A percentile compares a stretch with the other conserved stretches of the same genome.
Conservation (phyloP, 2,797 vertebrate genomes). For the Gambelia wislizenii region DNA sequence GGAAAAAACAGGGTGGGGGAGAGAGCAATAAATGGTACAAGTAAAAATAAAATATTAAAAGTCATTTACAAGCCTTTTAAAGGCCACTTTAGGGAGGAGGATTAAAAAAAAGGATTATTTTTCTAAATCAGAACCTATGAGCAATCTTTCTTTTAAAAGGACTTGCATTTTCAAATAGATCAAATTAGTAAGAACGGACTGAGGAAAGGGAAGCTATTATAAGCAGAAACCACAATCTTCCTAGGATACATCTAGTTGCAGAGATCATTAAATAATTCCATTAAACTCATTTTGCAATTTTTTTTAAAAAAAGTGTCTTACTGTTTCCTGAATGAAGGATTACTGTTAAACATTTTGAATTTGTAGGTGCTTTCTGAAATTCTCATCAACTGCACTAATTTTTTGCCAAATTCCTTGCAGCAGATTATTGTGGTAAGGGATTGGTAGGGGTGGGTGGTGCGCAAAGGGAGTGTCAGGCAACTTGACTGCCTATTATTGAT, state of each 20-base stretch:
- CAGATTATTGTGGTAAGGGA: neutral
- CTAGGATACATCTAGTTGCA: neutral
- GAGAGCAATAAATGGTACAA: neutral
- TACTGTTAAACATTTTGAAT: neutral
- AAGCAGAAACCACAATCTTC: neutral
- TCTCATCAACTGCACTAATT: neutral
- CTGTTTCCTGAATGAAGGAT: neutral
- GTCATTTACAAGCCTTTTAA: neutral
- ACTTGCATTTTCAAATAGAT: neutral
- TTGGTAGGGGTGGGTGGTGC: neutral
- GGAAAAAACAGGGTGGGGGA: too few species aligned
- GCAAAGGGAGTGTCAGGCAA: neutral
- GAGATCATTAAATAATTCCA: neutral
- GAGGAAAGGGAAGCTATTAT: neutral
- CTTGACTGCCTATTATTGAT: neutral
- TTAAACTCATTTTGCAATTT: neutral
- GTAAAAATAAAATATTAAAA: neutral
- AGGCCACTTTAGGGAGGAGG: rapidly evolving
- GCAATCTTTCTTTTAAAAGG: neutral
- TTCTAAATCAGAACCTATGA: constrained; percentile 15
- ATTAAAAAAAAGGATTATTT: neutral
- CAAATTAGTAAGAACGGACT: neutral
- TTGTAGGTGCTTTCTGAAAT: neutral
- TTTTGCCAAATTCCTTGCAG: neutral
- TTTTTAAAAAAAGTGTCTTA: neutral